Evolutionary conservation across 1,140 invertebrate species (phyloP), one percentile per base, ranked within the genome.

Genomic region (Diploscapter pachys): DNA sequence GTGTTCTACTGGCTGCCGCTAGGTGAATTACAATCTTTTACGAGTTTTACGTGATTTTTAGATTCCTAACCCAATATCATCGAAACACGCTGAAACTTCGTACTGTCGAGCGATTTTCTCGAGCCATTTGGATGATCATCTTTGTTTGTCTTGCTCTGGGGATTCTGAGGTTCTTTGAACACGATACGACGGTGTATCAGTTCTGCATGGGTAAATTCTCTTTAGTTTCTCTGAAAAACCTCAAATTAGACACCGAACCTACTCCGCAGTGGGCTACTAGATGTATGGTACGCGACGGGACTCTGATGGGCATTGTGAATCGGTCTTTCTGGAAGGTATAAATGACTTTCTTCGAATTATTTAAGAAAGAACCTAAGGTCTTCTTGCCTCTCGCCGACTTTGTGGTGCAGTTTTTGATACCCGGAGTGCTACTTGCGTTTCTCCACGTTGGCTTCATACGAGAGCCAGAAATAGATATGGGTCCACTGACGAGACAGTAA

Each of bases 111-210:
- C 73, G 82, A 31, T 85, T 84, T 70, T 84, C 83, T 11, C 68
- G 82, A 55, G 83, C 83, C n/a, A 84, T 84, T 79, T 85, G 82
- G 83, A 73, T 70, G 48, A 84, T 84, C 54, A 77, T 85, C 49
- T 79, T 83, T 13, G 69, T 83, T 4, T 82, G 82, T 72, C 57
- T 85, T 55, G 50, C 78, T 4, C 77, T 84, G 11, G 82, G 82
- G 8, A 73, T 75, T 51, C 62, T 84, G 8, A 68, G 83, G 11
- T 85, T 85, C 56, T 84, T 84, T 68, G 82, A 84, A 73, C 82
- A 84, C 56, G 82, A 84, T 31, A 75, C 82, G 8, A 78, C 80
- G 11, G 75, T 85, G 13, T 84, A 84, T 66, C 76, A 73, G 31
- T 85, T 85, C 66, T 81, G 79, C 70, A 82, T 82, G 80, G 80